Evolutionary conservation across 2,888 invertebrate species (phyloP), one percentile per base, ranked within the genome.

Genomic region (Galerucella pusilla): DNA sequence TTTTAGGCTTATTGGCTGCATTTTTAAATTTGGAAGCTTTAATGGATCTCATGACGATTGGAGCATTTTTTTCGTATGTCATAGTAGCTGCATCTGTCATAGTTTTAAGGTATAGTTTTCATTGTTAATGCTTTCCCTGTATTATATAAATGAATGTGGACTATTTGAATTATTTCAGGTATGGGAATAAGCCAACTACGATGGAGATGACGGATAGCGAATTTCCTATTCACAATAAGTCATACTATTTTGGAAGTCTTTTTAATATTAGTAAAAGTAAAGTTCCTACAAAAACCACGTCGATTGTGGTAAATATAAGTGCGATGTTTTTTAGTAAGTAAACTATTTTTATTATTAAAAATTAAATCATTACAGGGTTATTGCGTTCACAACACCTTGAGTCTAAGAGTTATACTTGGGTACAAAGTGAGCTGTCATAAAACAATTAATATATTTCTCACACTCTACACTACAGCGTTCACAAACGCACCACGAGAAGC

Each of bases 1-100:
- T 88, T 88, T 7, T 85, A 93, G 95, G 94, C 35, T 86, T 94
- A 0, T 89, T 97, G 85, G 94, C 96, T 0, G 93, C 96, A 80
- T 87, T 96, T 70, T 94, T 97, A 84, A 93, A 96, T 84, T 88
- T 97, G 76, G 90, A 92, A 14, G 94, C 96, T 81, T 88, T 97
- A 68, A 73, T 76, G 59, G 76, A 76, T 63, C 63, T 76, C 9
- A 70, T 70, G 57, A 76, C 76, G 7, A 76, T 76, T 60, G 76
- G 73, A 12, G 65, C 70, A n/a, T 71, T 76, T 67, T 68, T 76
- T 42, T 73, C 76, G 6, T 67, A 70, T 46, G 59, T 66, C 35
- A 54, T 73, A 28, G 70, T 76, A 7, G 73, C 76, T 20, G 35
- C 64, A 9, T 73, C 73, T 9, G 64, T 71, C 10, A 60, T 76